These are phyloP conservation scores for Gallinago paraguaiae DNA, from an alignment of 2,113 vertebrate genomes.

Conservation along the genomic window DNA sequence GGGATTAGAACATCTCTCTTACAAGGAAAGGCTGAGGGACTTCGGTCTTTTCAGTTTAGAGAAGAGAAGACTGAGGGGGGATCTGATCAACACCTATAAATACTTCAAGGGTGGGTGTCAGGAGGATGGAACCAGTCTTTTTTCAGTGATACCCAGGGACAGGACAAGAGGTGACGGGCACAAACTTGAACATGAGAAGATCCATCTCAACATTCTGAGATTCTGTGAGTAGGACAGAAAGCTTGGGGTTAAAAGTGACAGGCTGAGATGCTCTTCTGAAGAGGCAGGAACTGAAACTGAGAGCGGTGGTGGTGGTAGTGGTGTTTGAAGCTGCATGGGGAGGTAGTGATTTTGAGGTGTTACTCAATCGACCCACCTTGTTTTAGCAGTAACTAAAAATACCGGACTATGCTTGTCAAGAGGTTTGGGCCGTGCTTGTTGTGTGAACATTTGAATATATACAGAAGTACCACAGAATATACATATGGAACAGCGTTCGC, in stretches of 20 bases:
- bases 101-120: no score
- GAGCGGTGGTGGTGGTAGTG: not conserved
- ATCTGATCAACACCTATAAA: no score
- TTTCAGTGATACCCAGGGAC: no score
- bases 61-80: no score
- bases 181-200: no score
- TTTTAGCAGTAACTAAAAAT: not conserved
- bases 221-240: not conserved
- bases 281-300: not conserved
- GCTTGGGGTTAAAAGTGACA: not conserved
- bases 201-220: no score
- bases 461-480: not conserved
- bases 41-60: no score
- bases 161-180: no score
- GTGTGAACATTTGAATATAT: not conserved
- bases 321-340: not conserved
- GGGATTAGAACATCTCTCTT: no score
- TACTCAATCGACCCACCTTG: not conserved
- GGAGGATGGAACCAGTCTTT: no score
- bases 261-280: not conserved
- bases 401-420: rapidly evolving
- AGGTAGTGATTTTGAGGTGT: not conserved
- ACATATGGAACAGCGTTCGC: not conserved
- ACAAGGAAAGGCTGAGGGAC: no score
- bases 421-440: not conserved